Evolutionary conservation across 2,797 vertebrate species (phyloP).

Genomic region (Tragopan temminckii): DNA sequence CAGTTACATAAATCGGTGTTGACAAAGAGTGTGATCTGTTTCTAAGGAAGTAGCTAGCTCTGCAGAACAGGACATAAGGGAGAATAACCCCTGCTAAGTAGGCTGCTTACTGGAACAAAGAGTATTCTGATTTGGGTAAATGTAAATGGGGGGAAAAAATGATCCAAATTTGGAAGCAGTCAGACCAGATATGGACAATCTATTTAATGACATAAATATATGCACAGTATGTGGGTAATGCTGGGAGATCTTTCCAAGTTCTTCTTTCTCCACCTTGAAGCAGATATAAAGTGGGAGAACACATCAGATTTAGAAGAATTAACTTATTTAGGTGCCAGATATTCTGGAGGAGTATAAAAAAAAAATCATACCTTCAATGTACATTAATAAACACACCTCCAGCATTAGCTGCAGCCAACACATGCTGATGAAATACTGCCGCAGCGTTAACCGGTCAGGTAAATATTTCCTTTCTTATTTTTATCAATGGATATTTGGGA

Average conservation of each 20-base stretch:
- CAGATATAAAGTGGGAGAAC: neutral
- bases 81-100: neutral
- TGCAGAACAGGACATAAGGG: neutral
- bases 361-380: neutral
- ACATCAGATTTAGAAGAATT: neutral
- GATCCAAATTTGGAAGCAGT: neutral
- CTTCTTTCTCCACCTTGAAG: neutral
- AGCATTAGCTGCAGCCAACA: neutral
- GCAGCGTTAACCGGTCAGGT: neutral
- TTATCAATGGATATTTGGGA: conserved; percentile 11
- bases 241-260: neutral
- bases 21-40: neutral
- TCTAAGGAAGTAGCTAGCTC: neutral
- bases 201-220: neutral
- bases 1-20: neutral
- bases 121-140: neutral
- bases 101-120: neutral
- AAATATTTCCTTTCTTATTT: conserved; percentile 13
- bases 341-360: neutral
- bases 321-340: neutral
- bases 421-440: neutral
- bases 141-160: neutral
- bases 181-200: neutral
- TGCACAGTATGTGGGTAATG: neutral
- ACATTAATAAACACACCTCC: neutral